Percentiles rank a stretch among this genome's conserved stretches.
Conservation (phyloP, 2,888 invertebrate species). For the Ophioninae sp. region DNA sequence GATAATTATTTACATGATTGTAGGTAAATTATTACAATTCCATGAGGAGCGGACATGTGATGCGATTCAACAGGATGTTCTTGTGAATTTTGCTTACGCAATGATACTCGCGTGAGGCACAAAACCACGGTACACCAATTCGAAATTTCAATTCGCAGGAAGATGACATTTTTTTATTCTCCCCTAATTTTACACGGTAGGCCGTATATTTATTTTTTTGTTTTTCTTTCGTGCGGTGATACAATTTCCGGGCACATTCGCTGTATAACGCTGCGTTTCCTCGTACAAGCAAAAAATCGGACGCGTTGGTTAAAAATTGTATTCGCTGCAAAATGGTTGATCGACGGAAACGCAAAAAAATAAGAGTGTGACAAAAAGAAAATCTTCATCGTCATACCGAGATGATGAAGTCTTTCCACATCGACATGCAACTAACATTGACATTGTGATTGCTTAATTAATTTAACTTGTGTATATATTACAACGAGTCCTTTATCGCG, state of each 20-base stretch:
- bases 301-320: slow-evolving; percentile 25
- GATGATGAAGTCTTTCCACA: slow-evolving; percentile 64
- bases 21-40: slow-evolving; percentile 56
- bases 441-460: slow-evolving; percentile 68
- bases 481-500: slow-evolving; percentile 51
- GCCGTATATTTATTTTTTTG: slow-evolving; percentile 39
- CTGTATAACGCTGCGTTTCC: slow-evolving; percentile 15
- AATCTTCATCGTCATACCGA: slow-evolving; percentile 22
- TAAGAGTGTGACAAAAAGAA: background rate
- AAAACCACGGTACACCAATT: background rate
- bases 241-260: slow-evolving; percentile 51
- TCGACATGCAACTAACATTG: slow-evolving; percentile 74
- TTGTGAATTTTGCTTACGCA: background rate
- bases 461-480: slow-evolving; percentile 47
- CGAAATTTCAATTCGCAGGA: slow-evolving; percentile 47
- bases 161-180: slow-evolving; percentile 44
- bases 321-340: slow-evolving; percentile 31
- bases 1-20: slow-evolving; percentile 62
- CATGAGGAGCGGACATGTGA: background rate
- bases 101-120: background rate
- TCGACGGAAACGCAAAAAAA: slow-evolving; percentile 30
- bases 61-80: slow-evolving; percentile 23
- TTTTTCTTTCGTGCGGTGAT: slow-evolving; percentile 37
- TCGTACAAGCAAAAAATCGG: slow-evolving; percentile 20
- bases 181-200: slow-evolving; percentile 52